These are phyloP conservation scores for Platycheirus albimanus DNA, from an alignment of 2,888 invertebrate genomes.

Conservation along the genomic window DNA sequence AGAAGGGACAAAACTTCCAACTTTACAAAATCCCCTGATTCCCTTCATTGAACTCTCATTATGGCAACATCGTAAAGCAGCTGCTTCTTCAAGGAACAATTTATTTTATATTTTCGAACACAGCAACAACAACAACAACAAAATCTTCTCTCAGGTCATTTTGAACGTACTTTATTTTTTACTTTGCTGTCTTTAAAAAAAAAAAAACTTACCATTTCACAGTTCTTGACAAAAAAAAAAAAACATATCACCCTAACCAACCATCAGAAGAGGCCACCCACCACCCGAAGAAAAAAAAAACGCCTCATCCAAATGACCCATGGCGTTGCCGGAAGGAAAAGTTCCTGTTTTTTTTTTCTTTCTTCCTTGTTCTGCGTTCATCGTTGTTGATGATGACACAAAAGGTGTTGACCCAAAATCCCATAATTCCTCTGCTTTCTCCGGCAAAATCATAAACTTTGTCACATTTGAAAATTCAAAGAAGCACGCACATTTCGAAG, in stretches of 20 bases:
- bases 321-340: slow-evolving; percentile 39
- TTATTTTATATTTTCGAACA: slow-evolving; percentile 15
- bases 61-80: slow-evolving; percentile 51
- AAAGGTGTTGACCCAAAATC: slow-evolving; percentile 73
- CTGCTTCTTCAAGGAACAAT: slow-evolving; percentile 36
- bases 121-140: slow-evolving; percentile 23
- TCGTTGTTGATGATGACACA: slow-evolving; percentile 72
- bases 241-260: not conserved
- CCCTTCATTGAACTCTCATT: slow-evolving; percentile 69
- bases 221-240: slow-evolving; percentile 2
- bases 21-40: slow-evolving; percentile 42
- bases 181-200: slow-evolving; percentile 13
- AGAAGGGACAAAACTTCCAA: slow-evolving; percentile 35
- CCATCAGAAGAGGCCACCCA: not conserved
- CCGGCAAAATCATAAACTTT: slow-evolving; percentile 62
- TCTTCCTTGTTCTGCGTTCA: slow-evolving; percentile 42
- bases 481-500: slow-evolving; percentile 21
- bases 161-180: slow-evolving; percentile 27
- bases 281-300: slow-evolving; percentile 3
- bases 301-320: slow-evolving; percentile 53
- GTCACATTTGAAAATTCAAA: slow-evolving; percentile 69
- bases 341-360: slow-evolving; percentile 27
- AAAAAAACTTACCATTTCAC: slow-evolving; percentile 8
- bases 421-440: slow-evolving; percentile 61
- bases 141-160: slow-evolving; percentile 29